Evolutionary conservation across 2,113 vertebrate genomes (phyloP), one percentile per base, ranked within the genome.

Genomic region (Chloebia gouldiae): DNA sequence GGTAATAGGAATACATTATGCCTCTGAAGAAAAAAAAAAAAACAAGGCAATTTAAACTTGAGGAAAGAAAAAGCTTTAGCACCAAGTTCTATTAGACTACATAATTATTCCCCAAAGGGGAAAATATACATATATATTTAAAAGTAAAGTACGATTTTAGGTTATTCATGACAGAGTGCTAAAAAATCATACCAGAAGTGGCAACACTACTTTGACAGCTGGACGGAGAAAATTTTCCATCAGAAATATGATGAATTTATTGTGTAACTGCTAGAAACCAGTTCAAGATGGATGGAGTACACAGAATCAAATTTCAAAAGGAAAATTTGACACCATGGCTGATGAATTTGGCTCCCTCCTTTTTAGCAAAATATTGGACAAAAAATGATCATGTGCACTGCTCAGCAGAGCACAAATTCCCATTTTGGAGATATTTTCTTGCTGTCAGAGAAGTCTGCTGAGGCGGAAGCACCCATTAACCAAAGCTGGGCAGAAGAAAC

Each of bases 41-140:
- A 56, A 76, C 83, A 59, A 42, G 1, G 68, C 56, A 79, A 93
- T 95, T 95, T 92, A 79, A 96, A 95, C 73, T 90, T 64, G 17
- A 71, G 57, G 78, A 65, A 92, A 68, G 83, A 71, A 95, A 96
- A 94, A 69, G 47, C 44, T 61, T 87, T 85, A 76, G 86, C 61
- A 88, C 28, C 57, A 75, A 92, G 89, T 76, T 89, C 93, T 93
- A 89, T 93, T 91, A 95, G 83, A 91, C 86, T 79, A 66, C 39
- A 44, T 79, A 95, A 95, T 92, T 93, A 93, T 92, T 76, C 59
- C 77, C 89, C 57, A 68, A 61, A 63, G 87, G 64, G 50, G 27
- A 39, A 94, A 92, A 83, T 47, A 90, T 9, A 77, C 45, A 82
- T 72, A 73, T 80, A 93, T 86, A 83, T 88, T 88, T 92, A 86